Evolutionary conservation across 2,797 vertebrate species (phyloP).

Genomic region (Chanos chanos): DNA sequence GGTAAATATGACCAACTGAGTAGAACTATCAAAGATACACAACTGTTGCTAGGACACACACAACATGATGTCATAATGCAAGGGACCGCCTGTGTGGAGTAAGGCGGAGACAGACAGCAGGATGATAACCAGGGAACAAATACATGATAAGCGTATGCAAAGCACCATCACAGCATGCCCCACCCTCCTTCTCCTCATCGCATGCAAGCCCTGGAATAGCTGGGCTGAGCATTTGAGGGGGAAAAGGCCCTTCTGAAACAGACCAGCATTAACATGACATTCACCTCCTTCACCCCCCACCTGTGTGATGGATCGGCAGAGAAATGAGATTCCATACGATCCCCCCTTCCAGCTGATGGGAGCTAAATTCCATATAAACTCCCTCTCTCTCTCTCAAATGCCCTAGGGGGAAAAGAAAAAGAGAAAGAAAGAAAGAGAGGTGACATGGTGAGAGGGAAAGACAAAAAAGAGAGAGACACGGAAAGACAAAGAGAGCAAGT

Average conservation of each 20-base stretch:
- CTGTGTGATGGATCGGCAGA: conserved; percentile 44
- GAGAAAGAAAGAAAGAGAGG: no score
- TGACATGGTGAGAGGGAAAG: no score
- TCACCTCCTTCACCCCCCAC: conserved; percentile 14
- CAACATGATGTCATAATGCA: conserved; percentile 31
- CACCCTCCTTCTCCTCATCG: conserved; percentile 22
- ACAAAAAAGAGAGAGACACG: no score
- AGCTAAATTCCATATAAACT: conserved; percentile 37
- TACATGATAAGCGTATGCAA: conserved; percentile 52
- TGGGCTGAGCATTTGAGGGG: conserved; percentile 44
- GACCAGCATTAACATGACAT: conserved; percentile 32
- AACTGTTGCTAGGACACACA: conserved; percentile 6
- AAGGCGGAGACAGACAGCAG: conserved; percentile 27
- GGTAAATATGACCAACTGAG: conserved; percentile 4
- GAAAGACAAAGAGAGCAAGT: no score
- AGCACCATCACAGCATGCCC: conserved; percentile 39
- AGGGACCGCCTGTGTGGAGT: conserved; percentile 30
- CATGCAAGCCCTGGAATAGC: conserved; percentile 30
- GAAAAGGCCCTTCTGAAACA: conserved; percentile 45
- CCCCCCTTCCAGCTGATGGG: conserved; percentile 36
- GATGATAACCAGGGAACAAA: conserved; percentile 45
- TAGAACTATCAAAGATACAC: conserved; percentile 8
- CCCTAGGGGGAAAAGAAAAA: no score
- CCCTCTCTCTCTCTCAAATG: no score
- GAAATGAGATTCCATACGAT: conserved; percentile 46